Conservation (phyloP, 2,888 invertebrate species). For the Drosophila melanosoma region DNA sequence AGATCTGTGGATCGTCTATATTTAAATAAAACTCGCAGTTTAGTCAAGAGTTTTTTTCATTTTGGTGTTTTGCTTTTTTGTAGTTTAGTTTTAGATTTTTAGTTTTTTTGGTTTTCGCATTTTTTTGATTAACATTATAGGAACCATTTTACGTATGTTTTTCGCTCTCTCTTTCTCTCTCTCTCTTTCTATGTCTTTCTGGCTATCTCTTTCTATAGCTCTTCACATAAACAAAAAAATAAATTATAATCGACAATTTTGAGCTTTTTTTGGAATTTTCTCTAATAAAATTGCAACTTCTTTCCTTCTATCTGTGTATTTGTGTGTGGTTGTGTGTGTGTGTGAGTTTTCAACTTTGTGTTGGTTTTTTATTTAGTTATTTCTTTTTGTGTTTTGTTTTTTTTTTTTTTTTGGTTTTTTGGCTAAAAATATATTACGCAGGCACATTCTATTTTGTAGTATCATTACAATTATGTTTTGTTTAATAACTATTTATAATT, state of each 20-base stretch:
- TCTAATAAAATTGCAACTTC: slow-evolving; percentile 53
- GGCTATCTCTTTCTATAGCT: slow-evolving; percentile 7
- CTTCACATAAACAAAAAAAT: slow-evolving; percentile 17
- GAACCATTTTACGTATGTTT: slow-evolving; percentile 85
- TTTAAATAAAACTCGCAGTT: slow-evolving; percentile 28
- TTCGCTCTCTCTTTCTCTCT: slow-evolving; percentile 34
- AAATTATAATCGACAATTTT: slow-evolving; percentile 46
- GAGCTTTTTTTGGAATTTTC: slow-evolving; percentile 48
- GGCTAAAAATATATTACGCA: slow-evolving; percentile 84
- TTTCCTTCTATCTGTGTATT: slow-evolving; percentile 29
- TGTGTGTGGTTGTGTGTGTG: slow-evolving; percentile 31
- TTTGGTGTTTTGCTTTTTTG: slow-evolving; percentile 64
- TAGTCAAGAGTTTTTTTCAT: slow-evolving; percentile 37
- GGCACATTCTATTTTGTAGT: slow-evolving; percentile 84
- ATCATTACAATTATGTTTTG: slow-evolving; percentile 79
- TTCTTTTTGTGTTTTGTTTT: slow-evolving; percentile 40
- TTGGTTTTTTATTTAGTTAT: slow-evolving; percentile 31
- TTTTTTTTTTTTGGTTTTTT: slow-evolving; percentile 58
- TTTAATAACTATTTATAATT: slow-evolving; percentile 67
- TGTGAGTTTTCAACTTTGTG: slow-evolving; percentile 51
- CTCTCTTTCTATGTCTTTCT: slow-evolving; percentile 11
- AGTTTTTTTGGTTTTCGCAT: slow-evolving; percentile 32
- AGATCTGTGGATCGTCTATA: slow-evolving; percentile 31
- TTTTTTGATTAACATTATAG: slow-evolving; percentile 84
- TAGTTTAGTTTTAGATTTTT: slow-evolving; percentile 36